Percentiles rank a stretch among this genome's conserved stretches.
phyloP scores from a whole-genome alignment of 2,113 vertebrate genomes.

The Ptychochromis oligacanthus region DNA sequence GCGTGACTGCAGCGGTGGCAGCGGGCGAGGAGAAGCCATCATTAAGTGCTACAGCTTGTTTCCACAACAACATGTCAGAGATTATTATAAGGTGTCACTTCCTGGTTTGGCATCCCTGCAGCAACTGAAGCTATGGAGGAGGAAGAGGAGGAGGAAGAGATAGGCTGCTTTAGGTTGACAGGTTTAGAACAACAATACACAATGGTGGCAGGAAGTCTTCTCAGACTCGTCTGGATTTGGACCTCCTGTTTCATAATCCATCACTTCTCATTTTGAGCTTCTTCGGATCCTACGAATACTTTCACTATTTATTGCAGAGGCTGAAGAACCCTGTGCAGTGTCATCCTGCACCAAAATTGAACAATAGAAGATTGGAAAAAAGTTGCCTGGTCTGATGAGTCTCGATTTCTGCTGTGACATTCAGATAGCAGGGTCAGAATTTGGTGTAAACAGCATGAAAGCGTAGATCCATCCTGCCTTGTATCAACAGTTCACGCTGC shows the following conservation, averaged over 20 bases:
- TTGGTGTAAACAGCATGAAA: too few species aligned
- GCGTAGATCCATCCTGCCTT: too few species aligned
- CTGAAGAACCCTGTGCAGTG: too few species aligned
- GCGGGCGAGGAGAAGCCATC: constrained; percentile 9
- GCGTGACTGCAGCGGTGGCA: constrained; percentile 7
- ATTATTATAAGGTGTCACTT: constrained; percentile 45
- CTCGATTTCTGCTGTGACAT: too few species aligned
- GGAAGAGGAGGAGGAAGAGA: background rate
- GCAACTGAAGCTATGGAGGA: background rate
- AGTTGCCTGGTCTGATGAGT: too few species aligned
- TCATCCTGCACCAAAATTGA: too few species aligned
- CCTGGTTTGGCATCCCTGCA: constrained; percentile 38
- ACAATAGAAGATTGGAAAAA: too few species aligned
- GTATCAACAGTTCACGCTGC: too few species aligned
- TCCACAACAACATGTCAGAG: constrained; percentile 52
- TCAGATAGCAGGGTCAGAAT: too few species aligned
- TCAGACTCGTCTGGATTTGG: background rate
- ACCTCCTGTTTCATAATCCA: background rate
- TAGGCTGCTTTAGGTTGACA: background rate
- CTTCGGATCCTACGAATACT: accelerated
- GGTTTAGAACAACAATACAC: constrained; percentile 24
- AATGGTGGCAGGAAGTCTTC: constrained; percentile 25
- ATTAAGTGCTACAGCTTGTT: constrained; percentile 49
- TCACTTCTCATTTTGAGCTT: background rate
- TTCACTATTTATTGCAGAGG: background rate